Conservation (phyloP, 2,113 vertebrate species). For the Corythoichthys haematopterus region DNA sequence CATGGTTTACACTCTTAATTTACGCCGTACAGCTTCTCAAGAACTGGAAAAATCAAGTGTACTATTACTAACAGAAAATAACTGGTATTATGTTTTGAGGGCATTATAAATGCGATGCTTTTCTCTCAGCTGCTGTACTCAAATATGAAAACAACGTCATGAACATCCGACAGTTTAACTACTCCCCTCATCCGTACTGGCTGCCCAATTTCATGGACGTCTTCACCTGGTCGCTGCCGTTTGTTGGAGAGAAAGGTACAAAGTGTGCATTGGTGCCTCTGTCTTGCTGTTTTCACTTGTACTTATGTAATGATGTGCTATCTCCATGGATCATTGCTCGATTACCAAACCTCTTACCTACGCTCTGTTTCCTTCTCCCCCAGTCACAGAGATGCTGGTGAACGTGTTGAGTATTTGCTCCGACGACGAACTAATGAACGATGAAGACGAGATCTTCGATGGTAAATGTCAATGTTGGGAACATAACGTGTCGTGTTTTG, state of each 20-base stretch:
- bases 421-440: conserved; percentile 79
- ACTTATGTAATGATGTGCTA: conserved; percentile 2
- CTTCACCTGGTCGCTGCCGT: conserved; percentile 82
- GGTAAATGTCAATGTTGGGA: conserved; percentile 49
- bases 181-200: conserved; percentile 81
- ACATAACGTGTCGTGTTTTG: background rate
- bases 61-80: too few species aligned
- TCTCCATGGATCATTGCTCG: background rate
- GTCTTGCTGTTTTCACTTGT: background rate
- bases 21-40: too few species aligned
- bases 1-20: background rate
- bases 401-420: conserved; percentile 81
- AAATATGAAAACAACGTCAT: conserved; percentile 84
- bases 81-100: too few species aligned
- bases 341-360: background rate
- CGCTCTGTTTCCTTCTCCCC: conserved; percentile 11
- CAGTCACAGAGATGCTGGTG: conserved; percentile 82
- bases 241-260: conserved; percentile 78
- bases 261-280: background rate
- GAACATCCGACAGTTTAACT: conserved; percentile 83
- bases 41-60: too few species aligned
- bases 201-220: conserved; percentile 84
- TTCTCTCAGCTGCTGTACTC: conserved; percentile 73
- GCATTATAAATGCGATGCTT: background rate
- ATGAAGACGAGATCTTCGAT: conserved; percentile 78